These are phyloP conservation scores for Sogatella furcifera DNA, from an alignment of 1,140 invertebrate species.

Conservation along the genomic window DNA sequence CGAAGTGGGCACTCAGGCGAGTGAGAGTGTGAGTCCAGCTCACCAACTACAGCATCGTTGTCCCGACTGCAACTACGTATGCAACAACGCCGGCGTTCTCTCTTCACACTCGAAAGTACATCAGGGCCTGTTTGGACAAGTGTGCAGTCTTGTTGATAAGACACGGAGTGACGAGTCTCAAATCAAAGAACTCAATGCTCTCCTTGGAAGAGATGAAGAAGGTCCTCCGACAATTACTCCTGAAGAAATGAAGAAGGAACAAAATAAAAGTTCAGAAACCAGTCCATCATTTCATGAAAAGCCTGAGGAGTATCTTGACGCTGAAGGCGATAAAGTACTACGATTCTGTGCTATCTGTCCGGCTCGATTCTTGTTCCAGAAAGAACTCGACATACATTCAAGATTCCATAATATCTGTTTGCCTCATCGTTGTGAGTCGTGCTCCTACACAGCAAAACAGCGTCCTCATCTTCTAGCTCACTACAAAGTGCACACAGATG, in stretches of 20 bases:
- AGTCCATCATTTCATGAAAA: neutral
- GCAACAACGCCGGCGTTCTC: slow-evolving; percentile 59
- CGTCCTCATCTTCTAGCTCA: slow-evolving; percentile 59
- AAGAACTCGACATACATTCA: slow-evolving; percentile 53
- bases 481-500: slow-evolving; percentile 61
- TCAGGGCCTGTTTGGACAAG: slow-evolving; percentile 51
- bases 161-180: slow-evolving; percentile 52
- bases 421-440: slow-evolving; percentile 57
- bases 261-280: neutral
- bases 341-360: slow-evolving; percentile 56
- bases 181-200: slow-evolving; percentile 41
- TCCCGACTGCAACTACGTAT: slow-evolving; percentile 69
- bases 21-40: slow-evolving; percentile 30
- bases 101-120: slow-evolving; percentile 71
- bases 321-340: slow-evolving; percentile 26
- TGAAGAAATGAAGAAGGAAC: slow-evolving; percentile 9
- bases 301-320: neutral
- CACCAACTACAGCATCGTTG: slow-evolving; percentile 38
- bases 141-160: slow-evolving; percentile 56
- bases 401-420: slow-evolving; percentile 53
- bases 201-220: slow-evolving; percentile 4
- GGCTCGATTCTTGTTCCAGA: slow-evolving; percentile 52
- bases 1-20: neutral
- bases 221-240: slow-evolving; percentile 4
- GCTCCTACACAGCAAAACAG: slow-evolving; percentile 65